Evolutionary conservation across 2,113 vertebrate species (phyloP), one percentile per base, ranked within the genome.

Genomic region (Anolis sagrei): DNA sequence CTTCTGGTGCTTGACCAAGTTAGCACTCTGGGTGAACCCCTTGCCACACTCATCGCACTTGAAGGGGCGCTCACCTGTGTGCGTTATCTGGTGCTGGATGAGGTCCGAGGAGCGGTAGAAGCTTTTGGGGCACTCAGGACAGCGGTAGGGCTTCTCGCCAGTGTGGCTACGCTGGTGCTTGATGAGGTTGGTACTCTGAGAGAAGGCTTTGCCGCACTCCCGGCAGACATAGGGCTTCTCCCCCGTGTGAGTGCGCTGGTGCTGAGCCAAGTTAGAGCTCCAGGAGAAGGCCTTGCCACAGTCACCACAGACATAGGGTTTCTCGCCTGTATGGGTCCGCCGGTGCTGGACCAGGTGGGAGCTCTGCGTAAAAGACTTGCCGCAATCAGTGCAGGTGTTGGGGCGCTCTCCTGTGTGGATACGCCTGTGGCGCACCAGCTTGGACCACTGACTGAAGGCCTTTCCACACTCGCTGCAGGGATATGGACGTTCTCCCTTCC

Each of bases 181-280:
- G 70, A 86, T 86, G 44, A 86, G 86, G 58, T 87, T 87, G 58
- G 86, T 87, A 58, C 86, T 87, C 81, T 87, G 86, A 7, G 81
- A 83, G 86, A 87, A 87, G 7, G 86, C 81, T 44, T 87, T 87
- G 76, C 86, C 86, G 13, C 86, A 87, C 19, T 87, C 86, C n/a
- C 86, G 68, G 69, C 86, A 87, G 10, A 54, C 58, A 1, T 87
- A 87, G 0, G 86, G 86, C 58, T 87, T 87, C 58, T 87, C 86
- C 1, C 86, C 86, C 0, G 86, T 87, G 76, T 87, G 86, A 76
- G 81, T 87, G 7, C 86, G 86, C 81, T 87, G 81, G 48, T 87
- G 86, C 81, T 87, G 86, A 1, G 82, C 82, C 58, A 87, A 58
- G 86, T 79, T 87, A 39, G 86, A 87, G 81, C 86, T 87, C 86